These are phyloP conservation scores for Patiria miniata DNA, from an alignment of 35 echinoderm and acorn worm genomes.

Conservation along the genomic window DNA sequence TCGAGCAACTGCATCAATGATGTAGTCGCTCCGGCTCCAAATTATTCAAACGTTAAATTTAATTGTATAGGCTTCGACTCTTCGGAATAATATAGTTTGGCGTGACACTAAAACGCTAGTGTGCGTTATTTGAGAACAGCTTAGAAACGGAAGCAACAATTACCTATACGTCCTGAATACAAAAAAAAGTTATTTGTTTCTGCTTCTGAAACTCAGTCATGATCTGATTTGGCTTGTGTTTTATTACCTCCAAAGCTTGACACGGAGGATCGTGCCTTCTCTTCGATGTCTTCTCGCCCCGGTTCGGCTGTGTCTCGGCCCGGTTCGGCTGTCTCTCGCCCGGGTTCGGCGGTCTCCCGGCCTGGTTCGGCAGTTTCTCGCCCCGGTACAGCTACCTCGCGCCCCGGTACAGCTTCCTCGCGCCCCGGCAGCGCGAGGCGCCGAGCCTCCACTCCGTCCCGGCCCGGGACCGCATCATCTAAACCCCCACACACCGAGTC, in stretches of 20 bases:
- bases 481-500: background rate
- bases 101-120: no score
- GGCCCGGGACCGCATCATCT: background rate
- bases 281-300: slow-evolving; percentile 32
- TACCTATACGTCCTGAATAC: background rate
- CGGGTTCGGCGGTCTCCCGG: slow-evolving; percentile 7
- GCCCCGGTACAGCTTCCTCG: slow-evolving; percentile 21
- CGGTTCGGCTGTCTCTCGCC: slow-evolving; percentile 22
- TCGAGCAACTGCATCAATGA: background rate
- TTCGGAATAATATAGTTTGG: no score
- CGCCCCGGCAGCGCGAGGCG: slow-evolving; percentile 14
- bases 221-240: background rate
- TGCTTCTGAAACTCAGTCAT: background rate
- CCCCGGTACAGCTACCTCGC: slow-evolving; percentile 17
- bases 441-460: background rate
- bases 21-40: background rate
- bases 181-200: background rate
- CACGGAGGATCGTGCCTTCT: slow-evolving; percentile 21
- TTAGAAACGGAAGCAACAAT: no score
- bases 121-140: no score
- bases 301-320: slow-evolving; percentile 34
- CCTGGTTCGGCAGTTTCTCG: slow-evolving; percentile 26
- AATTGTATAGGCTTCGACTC: no score
- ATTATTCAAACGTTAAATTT: no score
- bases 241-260: background rate